A percentile compares a stretch with the other conserved stretches of the same genome.
phyloP scores from a whole-genome alignment of 35 echinoderm and acorn worm species.

The Chiridota heheva region DNA sequence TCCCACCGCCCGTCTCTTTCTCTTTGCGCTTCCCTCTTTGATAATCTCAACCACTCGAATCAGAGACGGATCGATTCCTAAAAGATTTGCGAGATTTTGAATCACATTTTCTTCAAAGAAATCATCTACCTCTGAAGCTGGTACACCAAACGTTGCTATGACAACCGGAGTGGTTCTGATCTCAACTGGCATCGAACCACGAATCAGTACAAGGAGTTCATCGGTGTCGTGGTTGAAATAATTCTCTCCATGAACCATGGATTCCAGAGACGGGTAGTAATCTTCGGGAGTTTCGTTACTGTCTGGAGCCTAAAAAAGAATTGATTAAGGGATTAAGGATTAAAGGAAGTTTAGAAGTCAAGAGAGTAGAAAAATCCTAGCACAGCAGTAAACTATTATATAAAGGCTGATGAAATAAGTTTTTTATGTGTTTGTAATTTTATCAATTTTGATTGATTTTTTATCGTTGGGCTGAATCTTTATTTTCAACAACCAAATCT shows the following conservation, averaged over 20 bases:
- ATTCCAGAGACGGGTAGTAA: conserved; percentile 17
- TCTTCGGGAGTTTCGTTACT: background rate
- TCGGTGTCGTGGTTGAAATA: conserved; percentile 31
- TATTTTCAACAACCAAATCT: too few species aligned
- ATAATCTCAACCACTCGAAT: conserved; percentile 44
- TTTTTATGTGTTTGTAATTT: too few species aligned
- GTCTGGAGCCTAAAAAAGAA: too few species aligned
- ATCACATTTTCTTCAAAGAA: conserved; percentile 50
- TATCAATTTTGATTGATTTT: too few species aligned
- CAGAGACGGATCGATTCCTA: conserved; percentile 18
- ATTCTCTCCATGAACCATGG: conserved; percentile 25
- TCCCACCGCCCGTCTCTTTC: background rate
- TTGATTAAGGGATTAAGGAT: too few species aligned
- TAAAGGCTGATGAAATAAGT: too few species aligned
- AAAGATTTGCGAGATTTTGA: conserved; percentile 18
- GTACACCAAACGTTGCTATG: conserved; percentile 32
- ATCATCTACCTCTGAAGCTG: conserved; percentile 17
- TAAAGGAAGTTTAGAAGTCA: too few species aligned
- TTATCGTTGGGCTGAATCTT: too few species aligned
- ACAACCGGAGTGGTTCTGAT: conserved; percentile 24
- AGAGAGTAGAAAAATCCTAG: too few species aligned
- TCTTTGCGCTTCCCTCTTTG: background rate
- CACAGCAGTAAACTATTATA: too few species aligned
- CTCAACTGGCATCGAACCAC: conserved; percentile 1
- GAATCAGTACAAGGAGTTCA: background rate